Conservation (phyloP, 64 coral and sea anemone species). For the Montipora foliosa region DNA sequence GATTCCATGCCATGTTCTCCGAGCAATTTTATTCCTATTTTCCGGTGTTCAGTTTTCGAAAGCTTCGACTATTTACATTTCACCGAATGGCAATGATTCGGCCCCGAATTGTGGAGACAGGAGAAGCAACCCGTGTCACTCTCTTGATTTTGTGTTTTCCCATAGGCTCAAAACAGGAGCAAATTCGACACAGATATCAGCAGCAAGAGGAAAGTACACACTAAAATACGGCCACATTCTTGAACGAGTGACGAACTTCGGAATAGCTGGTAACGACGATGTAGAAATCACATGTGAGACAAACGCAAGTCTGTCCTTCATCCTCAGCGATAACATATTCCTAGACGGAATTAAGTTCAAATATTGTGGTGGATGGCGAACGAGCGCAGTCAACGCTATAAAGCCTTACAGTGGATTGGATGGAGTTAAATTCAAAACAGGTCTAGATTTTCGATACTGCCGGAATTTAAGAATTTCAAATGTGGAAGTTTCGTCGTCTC, state of each 20-base stretch:
- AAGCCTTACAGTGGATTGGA: conserved; percentile 51
- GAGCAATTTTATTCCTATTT: background rate
- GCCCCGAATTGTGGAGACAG: background rate
- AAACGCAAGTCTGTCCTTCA: conserved; percentile 77
- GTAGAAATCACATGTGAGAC: conserved; percentile 56
- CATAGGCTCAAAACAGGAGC: background rate
- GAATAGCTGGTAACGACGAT: conserved; percentile 53
- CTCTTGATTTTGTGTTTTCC: conserved; percentile 55
- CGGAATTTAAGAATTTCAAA: conserved; percentile 41
- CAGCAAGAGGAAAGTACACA: conserved; percentile 55
- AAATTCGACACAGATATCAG: conserved; percentile 70
- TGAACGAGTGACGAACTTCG: conserved; percentile 52
- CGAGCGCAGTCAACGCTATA: conserved; percentile 36
- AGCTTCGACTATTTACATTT: conserved; percentile 59
- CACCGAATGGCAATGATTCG: conserved; percentile 31
- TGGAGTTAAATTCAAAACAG: conserved; percentile 43
- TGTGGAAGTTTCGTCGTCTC: conserved; percentile 57
- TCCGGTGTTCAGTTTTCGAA: background rate
- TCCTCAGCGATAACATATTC: conserved; percentile 60
- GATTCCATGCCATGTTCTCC: background rate
- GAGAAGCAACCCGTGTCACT: conserved; percentile 25
- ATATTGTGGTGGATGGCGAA: conserved; percentile 70
- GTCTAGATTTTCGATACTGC: conserved; percentile 82
- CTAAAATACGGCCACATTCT: conserved; percentile 53
- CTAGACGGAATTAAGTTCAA: conserved; percentile 77